Base-by-base conservation (phyloP, 2,888 invertebrate genomes). In the Dioctria rufipes region DNA sequence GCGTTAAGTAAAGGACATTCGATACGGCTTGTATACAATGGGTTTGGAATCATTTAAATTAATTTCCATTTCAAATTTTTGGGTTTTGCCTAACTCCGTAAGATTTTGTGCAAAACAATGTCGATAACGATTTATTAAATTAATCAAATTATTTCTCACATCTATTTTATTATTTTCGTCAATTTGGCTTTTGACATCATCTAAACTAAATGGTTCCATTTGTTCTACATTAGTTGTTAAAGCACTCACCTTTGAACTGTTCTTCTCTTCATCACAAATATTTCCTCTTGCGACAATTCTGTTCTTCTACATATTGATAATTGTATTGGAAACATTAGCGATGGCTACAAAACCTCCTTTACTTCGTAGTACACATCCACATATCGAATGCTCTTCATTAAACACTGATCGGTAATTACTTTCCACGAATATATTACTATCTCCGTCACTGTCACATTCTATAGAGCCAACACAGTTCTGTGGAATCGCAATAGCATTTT, bases 11-110 rank as follows among this genome's bases (percentile, higher is more conserved):
- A 13, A 46, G 5, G 86, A 84, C 58, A 85, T 63, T 40, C 86
- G 85, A 85, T 71, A 83, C 77, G 73, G n/a, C 25, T 25, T 25
- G 25, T 25, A 25, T 25, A 25, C 25, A 25, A 25, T 25, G 25
- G 25, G 25, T 25, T 25, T 25, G 25, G 25, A 25, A 25, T 25
- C 25, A 25, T 25, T 25, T 25, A 86, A 73, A 2, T 83, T 75
- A 37, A 86, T 86, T 13, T 84, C 73, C 83, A 86, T 85, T 78
- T 80, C 11, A 8, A 13, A 11, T 9, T 42, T 60, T 4, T 60
- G 43, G 13, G 67, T 67, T 8, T 43, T 43, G 4, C 67, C 67
- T 67, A 67, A 67, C 40, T 67, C 67, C 43, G 9, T 42, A 5
- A 67, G 11, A 67, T 67, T 46, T 67, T 46, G 5, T 13, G 67